phyloP scores from a whole-genome alignment of 2,797 vertebrate genomes.

The Gymnothorax reevesii region DNA sequence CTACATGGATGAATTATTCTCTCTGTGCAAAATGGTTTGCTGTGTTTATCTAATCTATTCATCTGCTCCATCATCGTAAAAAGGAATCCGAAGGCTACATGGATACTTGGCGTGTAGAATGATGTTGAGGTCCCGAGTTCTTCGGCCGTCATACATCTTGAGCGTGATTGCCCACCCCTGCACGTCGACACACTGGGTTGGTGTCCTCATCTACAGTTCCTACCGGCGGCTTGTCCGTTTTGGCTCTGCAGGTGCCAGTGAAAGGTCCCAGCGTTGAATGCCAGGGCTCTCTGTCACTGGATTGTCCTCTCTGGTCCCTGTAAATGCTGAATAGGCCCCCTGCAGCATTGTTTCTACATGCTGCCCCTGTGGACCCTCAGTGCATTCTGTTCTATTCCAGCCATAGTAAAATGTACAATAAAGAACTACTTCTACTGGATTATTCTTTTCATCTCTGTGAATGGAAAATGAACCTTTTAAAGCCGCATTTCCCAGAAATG shows the following conservation, averaged over 20 bases:
- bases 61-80: conserved; percentile 1
- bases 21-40: background rate
- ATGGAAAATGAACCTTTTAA: too few relatives aligned
- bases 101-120: background rate
- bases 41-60: conserved; percentile 15
- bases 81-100: background rate
- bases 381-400: too few relatives aligned
- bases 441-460: too few relatives aligned
- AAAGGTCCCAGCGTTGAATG: conserved; percentile 29
- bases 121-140: background rate
- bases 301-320: conserved; percentile 15
- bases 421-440: too few relatives aligned
- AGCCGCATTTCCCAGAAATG: too few relatives aligned
- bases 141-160: conserved; percentile 21
- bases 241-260: conserved; percentile 34
- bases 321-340: background rate
- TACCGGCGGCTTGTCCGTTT: conserved; percentile 39
- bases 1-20: background rate
- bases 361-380: too few relatives aligned
- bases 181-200: conserved; percentile 24
- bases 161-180: conserved; percentile 11
- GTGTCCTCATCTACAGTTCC: conserved; percentile 31
- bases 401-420: too few relatives aligned
- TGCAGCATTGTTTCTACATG: background rate
- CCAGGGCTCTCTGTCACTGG: background rate